Conservation (phyloP, 2,888 invertebrate species). For the Epistrophe grossulariae region DNA sequence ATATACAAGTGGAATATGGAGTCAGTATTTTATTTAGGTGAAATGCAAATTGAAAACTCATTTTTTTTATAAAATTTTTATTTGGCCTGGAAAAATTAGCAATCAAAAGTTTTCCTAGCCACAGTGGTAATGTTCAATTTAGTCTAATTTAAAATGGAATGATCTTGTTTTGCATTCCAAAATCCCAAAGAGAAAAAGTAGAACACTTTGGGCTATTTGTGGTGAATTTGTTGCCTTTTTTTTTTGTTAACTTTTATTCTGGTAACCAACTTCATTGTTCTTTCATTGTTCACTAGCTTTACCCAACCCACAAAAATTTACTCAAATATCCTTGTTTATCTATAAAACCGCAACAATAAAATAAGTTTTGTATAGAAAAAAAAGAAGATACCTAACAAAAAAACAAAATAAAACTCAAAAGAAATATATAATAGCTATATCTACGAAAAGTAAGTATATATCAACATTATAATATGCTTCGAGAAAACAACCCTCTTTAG, state of each 20-base stretch:
- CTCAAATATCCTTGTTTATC: constrained; percentile 31
- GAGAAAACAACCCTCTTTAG: constrained; percentile 11
- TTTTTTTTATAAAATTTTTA: too few relatives aligned
- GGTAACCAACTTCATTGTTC: neutral
- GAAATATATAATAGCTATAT: neutral
- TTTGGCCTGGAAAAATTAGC: neutral
- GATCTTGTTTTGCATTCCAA: neutral
- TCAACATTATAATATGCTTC: neutral
- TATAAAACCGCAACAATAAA: constrained; percentile 17
- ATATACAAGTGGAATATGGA: too few relatives aligned
- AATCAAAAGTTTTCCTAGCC: too few relatives aligned
- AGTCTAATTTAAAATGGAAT: too few relatives aligned
- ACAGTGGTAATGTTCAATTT: too few relatives aligned
- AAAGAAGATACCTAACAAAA: neutral
- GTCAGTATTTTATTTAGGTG: too few relatives aligned
- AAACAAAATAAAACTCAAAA: neutral
- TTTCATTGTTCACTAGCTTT: constrained; percentile 1
- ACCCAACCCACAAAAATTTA: constrained; percentile 25
- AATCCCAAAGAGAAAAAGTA: neutral
- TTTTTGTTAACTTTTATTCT: constrained; percentile 23
- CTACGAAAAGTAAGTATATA: neutral
- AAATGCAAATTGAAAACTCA: too few relatives aligned
- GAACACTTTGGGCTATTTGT: constrained; percentile 6
- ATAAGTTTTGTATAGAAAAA: neutral
- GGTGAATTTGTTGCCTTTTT: neutral